Conservation (phyloP, 2,113 vertebrate species). For the Cryptotis parvus region DNA sequence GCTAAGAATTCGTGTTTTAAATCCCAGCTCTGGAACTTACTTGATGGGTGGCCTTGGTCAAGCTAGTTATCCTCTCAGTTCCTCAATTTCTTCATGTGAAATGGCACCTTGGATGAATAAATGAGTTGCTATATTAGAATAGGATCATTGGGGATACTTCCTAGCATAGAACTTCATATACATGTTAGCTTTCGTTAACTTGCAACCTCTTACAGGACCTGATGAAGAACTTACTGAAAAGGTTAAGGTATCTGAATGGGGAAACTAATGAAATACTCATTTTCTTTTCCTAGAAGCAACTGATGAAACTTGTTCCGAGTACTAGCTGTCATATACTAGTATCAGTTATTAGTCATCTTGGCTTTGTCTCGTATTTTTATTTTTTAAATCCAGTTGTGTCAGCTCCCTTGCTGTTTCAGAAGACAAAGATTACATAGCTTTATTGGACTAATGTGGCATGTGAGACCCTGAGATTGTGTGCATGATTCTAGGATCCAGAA, state of each 20-base stretch:
- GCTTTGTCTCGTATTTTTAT: not conserved
- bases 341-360: not conserved
- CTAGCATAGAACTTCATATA: not conserved
- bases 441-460: not conserved
- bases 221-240: slow-evolving; percentile 14
- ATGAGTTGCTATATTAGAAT: not conserved
- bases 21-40: not conserved
- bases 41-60: not conserved
- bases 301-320: not conserved
- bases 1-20: not conserved
- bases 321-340: not conserved
- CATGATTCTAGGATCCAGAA: not conserved
- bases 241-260: not conserved
- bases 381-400: slow-evolving; percentile 21
- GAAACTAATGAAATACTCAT: not conserved
- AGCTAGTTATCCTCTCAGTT: slow-evolving; percentile 15
- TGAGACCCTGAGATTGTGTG: not conserved
- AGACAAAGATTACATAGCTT: not conserved
- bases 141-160: slow-evolving; percentile 10
- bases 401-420: not conserved
- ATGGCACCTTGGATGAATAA: slow-evolving; percentile 1
- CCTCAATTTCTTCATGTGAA: slow-evolving; percentile 53
- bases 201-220: slow-evolving; percentile 9
- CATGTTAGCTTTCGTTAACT: not conserved
- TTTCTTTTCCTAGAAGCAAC: not conserved